phyloP scores from a whole-genome alignment of 2,797 vertebrate species.

The Chromis chromis region DNA sequence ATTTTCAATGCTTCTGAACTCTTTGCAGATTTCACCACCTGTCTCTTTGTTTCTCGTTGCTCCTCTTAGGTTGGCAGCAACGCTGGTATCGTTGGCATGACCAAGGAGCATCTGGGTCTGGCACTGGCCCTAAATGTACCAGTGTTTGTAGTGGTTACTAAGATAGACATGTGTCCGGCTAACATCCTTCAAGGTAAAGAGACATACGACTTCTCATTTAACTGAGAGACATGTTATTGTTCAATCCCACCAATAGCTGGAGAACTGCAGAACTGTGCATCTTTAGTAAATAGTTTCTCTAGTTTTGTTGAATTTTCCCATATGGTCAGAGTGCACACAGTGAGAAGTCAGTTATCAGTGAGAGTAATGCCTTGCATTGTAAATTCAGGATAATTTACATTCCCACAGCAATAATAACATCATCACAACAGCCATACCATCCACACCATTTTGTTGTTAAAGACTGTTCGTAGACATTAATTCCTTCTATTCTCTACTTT shows the following conservation, averaged over 20 bases:
- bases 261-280: not conserved
- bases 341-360: not conserved
- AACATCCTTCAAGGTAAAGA: constrained; percentile 95
- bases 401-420: not conserved
- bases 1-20: not conserved
- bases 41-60: not conserved
- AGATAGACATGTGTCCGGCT: constrained; percentile 99
- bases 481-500: not conserved
- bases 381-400: not conserved
- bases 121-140: constrained; percentile 96
- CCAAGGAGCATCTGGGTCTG: constrained; percentile 96
- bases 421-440: not conserved
- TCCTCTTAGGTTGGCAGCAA: constrained; percentile 93
- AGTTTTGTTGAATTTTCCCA: not conserved
- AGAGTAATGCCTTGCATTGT: not conserved
- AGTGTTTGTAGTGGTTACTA: constrained; percentile 97
- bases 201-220: constrained; percentile 15
- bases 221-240: not conserved
- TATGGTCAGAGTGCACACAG: not conserved
- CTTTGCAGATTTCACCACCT: not conserved
- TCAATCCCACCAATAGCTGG: not conserved
- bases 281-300: not conserved
- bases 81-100: constrained; percentile 98
- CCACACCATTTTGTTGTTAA: not conserved
- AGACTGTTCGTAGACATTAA: not conserved